phyloP scores from a whole-genome alignment of 2,797 vertebrate genomes.

The Champsocephalus esox region DNA sequence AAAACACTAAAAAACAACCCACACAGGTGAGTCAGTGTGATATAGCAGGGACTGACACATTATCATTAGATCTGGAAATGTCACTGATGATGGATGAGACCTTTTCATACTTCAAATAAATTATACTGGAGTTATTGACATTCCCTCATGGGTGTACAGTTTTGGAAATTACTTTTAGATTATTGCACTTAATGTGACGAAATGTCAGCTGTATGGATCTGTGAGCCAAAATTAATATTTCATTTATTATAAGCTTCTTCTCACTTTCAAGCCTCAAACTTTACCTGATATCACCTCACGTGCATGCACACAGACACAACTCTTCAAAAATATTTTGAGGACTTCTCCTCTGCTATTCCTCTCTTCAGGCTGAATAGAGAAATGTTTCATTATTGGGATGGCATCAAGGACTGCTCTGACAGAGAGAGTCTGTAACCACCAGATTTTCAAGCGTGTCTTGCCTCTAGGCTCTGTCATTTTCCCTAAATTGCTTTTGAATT shows the following conservation, averaged over 20 bases:
- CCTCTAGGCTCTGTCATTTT: constrained; percentile 36
- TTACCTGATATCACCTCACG: not conserved
- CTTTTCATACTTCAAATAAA: constrained; percentile 43
- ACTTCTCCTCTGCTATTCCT: constrained; percentile 18
- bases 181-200: constrained; percentile 40
- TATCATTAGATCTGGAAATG: constrained; percentile 20
- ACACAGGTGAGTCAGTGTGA: constrained; percentile 29
- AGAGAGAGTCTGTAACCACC: constrained; percentile 36
- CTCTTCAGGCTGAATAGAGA: constrained; percentile 24
- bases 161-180: constrained; percentile 37
- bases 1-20: constrained; percentile 21
- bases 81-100: constrained; percentile 50
- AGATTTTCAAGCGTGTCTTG: constrained; percentile 22
- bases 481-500: constrained; percentile 43
- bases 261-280: not conserved
- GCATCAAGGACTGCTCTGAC: constrained; percentile 26
- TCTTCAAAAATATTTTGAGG: constrained; percentile 18
- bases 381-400: constrained; percentile 2
- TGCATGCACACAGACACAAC: not conserved
- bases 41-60: not conserved
- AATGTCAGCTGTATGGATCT: constrained; percentile 48
- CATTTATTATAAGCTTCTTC: constrained; percentile 24
- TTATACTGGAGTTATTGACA: constrained; percentile 54
- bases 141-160: constrained; percentile 34
- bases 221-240: constrained; percentile 18